Conservation (phyloP, 1,140 invertebrate genomes). For the Glossosoma conforme region DNA sequence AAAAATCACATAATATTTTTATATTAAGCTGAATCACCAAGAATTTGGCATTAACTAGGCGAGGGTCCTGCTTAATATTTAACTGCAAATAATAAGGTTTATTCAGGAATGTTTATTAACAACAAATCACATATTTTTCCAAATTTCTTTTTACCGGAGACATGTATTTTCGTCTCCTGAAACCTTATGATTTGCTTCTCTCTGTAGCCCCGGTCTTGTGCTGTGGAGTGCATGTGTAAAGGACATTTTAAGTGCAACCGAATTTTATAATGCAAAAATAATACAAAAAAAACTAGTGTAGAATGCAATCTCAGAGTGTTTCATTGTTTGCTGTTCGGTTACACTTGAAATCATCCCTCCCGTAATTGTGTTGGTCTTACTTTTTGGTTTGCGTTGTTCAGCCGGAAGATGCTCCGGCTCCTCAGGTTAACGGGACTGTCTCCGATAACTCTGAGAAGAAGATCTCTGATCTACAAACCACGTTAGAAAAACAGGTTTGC, state of each 20-base stretch:
- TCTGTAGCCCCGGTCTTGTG: conserved; percentile 11
- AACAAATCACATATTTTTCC: not conserved
- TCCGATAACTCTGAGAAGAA: conserved; percentile 35
- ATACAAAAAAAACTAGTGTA: no score
- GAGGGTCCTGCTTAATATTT: conserved; percentile 3
- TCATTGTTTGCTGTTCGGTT: no score
- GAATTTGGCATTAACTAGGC: no score
- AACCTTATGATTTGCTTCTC: conserved; percentile 9
- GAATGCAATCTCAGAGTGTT: no score
- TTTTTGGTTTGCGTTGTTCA: conserved; percentile 39
- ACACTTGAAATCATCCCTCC: no score
- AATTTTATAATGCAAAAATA: no score
- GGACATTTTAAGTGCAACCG: no score
- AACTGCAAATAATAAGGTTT: conserved; percentile 6
- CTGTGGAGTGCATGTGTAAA: conserved; percentile 24
- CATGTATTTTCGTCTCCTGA: not conserved
- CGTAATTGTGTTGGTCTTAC: conserved; percentile 28
- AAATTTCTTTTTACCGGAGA: not conserved
- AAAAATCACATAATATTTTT: no score
- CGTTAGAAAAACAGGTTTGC: conserved; percentile 86
- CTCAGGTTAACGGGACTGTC: conserved; percentile 25
- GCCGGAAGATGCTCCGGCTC: conserved; percentile 35
- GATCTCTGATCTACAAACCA: conserved; percentile 73
- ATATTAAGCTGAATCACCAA: no score
- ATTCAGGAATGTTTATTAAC: not conserved